Conservation (phyloP, 2,888 invertebrate species). For the Troilus luridus region DNA sequence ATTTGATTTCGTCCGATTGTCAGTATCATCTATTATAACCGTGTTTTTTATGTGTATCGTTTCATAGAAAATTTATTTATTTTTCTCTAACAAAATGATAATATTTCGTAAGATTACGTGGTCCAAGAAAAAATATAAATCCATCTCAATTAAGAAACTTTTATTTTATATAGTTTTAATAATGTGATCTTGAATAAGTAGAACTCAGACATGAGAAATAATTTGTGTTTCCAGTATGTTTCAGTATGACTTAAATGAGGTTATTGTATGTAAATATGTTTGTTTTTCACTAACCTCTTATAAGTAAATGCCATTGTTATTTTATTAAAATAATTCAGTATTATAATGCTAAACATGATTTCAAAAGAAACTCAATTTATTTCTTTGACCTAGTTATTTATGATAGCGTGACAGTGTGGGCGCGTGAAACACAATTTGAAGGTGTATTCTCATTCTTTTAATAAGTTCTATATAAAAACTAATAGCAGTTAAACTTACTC, state of each 20-base stretch:
- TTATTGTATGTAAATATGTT: background rate
- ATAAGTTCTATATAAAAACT: background rate
- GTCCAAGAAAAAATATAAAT: background rate
- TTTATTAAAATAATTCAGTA: background rate
- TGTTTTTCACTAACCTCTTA: background rate
- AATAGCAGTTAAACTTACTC: background rate
- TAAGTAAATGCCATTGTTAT: background rate
- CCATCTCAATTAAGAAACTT: slow-evolving; percentile 27
- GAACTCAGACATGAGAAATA: background rate
- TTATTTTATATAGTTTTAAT: background rate
- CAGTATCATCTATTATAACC: background rate
- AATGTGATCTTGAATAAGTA: background rate
- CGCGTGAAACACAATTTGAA: background rate
- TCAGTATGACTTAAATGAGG: background rate
- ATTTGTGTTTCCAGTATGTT: background rate
- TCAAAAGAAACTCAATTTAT: background rate
- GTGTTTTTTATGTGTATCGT: slow-evolving; percentile 9
- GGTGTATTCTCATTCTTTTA: background rate
- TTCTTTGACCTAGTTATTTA: background rate
- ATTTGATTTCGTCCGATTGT: background rate
- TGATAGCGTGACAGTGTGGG: background rate
- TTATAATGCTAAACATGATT: background rate
- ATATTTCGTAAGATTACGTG: slow-evolving; percentile 6
- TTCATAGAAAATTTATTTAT: slow-evolving; percentile 12
- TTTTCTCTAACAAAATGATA: background rate